A percentile compares a stretch with the other conserved stretches of the same genome.
Conservation (phyloP, 2,113 vertebrate species). For the Phaethon lepturus region DNA sequence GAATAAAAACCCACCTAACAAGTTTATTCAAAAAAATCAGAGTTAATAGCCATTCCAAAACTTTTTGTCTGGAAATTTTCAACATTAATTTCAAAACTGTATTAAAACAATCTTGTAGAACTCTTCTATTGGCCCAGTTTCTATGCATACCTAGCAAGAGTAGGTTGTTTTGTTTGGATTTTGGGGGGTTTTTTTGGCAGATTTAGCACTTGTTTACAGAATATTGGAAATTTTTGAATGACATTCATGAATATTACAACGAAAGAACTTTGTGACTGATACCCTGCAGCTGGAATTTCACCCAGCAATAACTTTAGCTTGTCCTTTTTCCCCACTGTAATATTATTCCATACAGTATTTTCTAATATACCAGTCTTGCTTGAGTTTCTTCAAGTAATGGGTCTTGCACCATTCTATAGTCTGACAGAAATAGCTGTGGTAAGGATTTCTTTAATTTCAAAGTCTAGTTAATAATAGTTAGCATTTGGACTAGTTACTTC, state of each 20-base stretch:
- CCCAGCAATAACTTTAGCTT: not conserved
- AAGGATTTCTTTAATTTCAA: not conserved
- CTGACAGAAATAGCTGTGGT: not conserved
- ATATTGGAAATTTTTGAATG: not conserved
- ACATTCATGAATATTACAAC: not conserved
- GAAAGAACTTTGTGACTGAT: not conserved
- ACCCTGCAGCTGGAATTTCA: not conserved
- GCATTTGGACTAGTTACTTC: not conserved
- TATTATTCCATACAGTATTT: not conserved
- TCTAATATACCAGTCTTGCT: not conserved
- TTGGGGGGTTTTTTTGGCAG: not conserved
- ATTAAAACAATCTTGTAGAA: not conserved
- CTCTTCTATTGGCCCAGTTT: not conserved
- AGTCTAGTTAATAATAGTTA: not conserved
- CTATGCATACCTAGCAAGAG: not conserved
- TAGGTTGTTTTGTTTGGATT: not conserved
- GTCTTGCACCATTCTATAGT: not conserved
- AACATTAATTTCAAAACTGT: not conserved
- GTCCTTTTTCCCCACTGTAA: not conserved
- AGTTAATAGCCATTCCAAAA: not conserved
- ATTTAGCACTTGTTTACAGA: not conserved
- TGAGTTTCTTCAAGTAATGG: not conserved
- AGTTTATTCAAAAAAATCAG: not conserved
- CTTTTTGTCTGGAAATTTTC: not conserved
- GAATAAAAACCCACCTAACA: not conserved